Base-by-base conservation (phyloP, 2,888 invertebrate genomes). In the Leucophenga montana region DNA sequence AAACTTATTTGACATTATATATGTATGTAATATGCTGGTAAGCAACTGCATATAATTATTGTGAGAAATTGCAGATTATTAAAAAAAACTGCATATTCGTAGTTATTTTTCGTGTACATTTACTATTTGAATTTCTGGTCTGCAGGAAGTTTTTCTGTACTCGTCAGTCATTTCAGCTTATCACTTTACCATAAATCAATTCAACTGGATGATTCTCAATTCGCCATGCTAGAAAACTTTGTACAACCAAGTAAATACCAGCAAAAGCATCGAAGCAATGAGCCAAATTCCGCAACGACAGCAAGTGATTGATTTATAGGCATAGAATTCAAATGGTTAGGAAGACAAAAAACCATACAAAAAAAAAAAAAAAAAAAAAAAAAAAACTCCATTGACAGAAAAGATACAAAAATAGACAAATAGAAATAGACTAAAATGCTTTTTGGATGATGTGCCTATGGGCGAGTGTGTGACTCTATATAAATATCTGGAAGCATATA, bases 401-500 rank as follows among this genome's bases (percentile, higher is more conserved):
- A 48, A 39, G n/a, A 39, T 18, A 44, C 1, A 4, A 39, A 61
- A 18, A 39, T 16, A 61, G 18, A 14, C 50, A 16, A n/a, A 16
- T 16, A 48, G 14, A 48, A 27, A 27, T 27, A 59, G 33, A 1
- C 59, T 6, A 33, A 33, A 14, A 16, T 64, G 44, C 31, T 62
- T 64, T 46, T 46, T 64, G 8, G 48, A 64, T 46, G 62, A 64
- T 62, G 62, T 20, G 50, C 8, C 3, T 39, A 39, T 1, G 39
- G 8, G 39, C 39, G 3, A 39, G 39, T 39, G 1, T 39, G 39
- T 8, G 39, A 8, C 39, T 8, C 39, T 39, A 50, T 68, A 64
- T 76, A 16, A 33, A 78, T 77, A 76, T 73, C 70, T 27, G 3
- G 27, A 27, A 62, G 33, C 64, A 75, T 73, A 71, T 57, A 54